Evolutionary conservation across 2,797 vertebrate species (phyloP).

Genomic region (Pangasius krempfi): DNA sequence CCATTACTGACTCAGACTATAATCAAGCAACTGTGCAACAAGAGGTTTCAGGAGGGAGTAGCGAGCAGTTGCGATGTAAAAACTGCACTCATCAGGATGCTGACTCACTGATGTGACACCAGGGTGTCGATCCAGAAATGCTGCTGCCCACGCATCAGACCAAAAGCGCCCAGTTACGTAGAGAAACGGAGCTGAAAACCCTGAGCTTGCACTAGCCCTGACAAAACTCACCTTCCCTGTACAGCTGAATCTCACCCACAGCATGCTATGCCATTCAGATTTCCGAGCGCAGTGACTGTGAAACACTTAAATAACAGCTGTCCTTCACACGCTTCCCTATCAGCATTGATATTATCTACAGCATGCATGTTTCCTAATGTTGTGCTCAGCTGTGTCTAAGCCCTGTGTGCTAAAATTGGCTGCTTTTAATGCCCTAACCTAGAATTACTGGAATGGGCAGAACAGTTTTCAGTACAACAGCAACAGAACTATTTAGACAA

Average conservation of each 20-base stretch:
- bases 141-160: constrained; percentile 51
- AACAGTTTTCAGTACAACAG: constrained; percentile 28
- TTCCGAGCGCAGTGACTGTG: constrained; percentile 32
- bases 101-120: constrained; percentile 70
- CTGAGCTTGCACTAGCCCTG: constrained; percentile 44
- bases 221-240: constrained; percentile 19
- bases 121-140: constrained; percentile 58
- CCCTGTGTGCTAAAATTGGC: constrained; percentile 4
- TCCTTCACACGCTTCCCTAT: constrained; percentile 6
- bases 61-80: constrained; percentile 32
- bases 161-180: constrained; percentile 38
- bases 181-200: constrained; percentile 29
- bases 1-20: background rate
- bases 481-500: constrained; percentile 16
- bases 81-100: constrained; percentile 65
- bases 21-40: constrained; percentile 7
- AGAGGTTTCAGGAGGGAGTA: constrained; percentile 52
- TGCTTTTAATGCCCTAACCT: constrained; percentile 25
- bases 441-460: constrained; percentile 41
- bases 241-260: background rate
- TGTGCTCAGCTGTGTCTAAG: background rate
- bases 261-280: constrained; percentile 27
- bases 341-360: constrained; percentile 21
- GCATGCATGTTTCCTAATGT: background rate
- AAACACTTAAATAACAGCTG: constrained; percentile 23